Percentiles rank a stretch among this genome's conserved stretches.
Evolutionary conservation across 2,888 invertebrate genomes (phyloP).

Genomic region (Globia sparganii): DNA sequence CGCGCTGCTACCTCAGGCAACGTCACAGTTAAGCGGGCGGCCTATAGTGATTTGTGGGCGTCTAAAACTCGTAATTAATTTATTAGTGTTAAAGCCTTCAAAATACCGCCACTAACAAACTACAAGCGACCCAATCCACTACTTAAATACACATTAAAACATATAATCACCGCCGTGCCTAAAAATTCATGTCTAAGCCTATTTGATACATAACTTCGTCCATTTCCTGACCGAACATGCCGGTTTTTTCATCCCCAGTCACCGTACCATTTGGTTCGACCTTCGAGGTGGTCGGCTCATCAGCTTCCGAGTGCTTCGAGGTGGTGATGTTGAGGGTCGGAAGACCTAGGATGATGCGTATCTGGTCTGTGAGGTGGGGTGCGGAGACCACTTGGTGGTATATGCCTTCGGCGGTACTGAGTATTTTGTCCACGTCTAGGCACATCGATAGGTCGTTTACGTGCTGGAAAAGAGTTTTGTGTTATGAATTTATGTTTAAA

Average conservation of each 20-base stretch:
- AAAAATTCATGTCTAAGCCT: conserved; percentile 90
- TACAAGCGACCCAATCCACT: conserved; percentile 49
- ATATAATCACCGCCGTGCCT: conserved; percentile 73
- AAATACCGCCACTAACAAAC: conserved; percentile 1
- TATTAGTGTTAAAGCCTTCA: neutral
- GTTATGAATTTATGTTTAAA: neutral
- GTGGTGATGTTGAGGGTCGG: conserved; percentile 80
- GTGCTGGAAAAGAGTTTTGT: conserved; percentile 91
- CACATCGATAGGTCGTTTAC: conserved; percentile 98
- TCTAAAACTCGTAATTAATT: neutral
- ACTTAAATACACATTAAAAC: conserved; percentile 43
- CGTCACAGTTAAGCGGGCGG: too few species aligned
- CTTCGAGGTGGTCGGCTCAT: conserved; percentile 49
- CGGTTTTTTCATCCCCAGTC: conserved; percentile 53
- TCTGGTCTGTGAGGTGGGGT: conserved; percentile 92
- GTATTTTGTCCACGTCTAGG: conserved; percentile 94
- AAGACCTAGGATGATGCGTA: conserved; percentile 93
- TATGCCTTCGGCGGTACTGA: conserved; percentile 97
- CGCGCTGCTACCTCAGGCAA: too few species aligned
- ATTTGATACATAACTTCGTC: conserved; percentile 91
- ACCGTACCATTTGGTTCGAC: conserved; percentile 63
- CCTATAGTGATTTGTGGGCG: neutral
- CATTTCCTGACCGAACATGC: conserved; percentile 79
- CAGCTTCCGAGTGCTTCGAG: conserved; percentile 78
- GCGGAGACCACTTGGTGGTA: conserved; percentile 95